Evolutionary conservation across 2,888 invertebrate species (phyloP).

Genomic region (Pollenia labialis): DNA sequence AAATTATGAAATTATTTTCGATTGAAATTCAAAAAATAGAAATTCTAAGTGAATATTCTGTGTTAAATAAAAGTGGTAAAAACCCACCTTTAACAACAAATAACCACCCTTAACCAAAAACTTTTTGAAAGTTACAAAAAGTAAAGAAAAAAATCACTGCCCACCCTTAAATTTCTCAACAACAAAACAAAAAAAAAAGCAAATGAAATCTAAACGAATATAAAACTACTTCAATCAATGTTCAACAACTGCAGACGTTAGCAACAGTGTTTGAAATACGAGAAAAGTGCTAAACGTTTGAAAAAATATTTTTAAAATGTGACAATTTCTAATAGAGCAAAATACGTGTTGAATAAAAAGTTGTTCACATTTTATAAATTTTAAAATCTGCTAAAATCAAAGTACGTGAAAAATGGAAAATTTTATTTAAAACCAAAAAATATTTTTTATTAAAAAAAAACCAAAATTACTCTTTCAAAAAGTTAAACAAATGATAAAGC

Average conservation of each 20-base stretch:
- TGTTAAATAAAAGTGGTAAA: too few species aligned
- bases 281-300: slow-evolving; percentile 15
- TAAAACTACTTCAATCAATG: slow-evolving; percentile 56
- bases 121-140: not conserved
- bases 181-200: slow-evolving; percentile 8
- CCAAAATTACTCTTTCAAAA: too few species aligned
- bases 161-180: slow-evolving; percentile 54
- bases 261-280: slow-evolving; percentile 56
- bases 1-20: slow-evolving; percentile 19
- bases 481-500: too few species aligned
- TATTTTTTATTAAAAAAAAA: too few species aligned
- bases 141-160: slow-evolving; percentile 45
- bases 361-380: too few species aligned
- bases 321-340: slow-evolving; percentile 5
- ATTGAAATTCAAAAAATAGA: not conserved
- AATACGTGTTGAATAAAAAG: not conserved
- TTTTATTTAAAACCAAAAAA: too few species aligned
- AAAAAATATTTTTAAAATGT: slow-evolving; percentile 22
- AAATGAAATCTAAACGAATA: slow-evolving; percentile 43
- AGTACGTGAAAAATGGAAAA: too few species aligned
- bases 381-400: too few species aligned
- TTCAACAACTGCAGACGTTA: slow-evolving; percentile 60
- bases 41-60: too few species aligned
- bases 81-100: not conserved
- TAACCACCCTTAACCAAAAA: slow-evolving; percentile 43